Conservation (phyloP, 2,888 invertebrate species). For the Ypsolopha scabrella region DNA sequence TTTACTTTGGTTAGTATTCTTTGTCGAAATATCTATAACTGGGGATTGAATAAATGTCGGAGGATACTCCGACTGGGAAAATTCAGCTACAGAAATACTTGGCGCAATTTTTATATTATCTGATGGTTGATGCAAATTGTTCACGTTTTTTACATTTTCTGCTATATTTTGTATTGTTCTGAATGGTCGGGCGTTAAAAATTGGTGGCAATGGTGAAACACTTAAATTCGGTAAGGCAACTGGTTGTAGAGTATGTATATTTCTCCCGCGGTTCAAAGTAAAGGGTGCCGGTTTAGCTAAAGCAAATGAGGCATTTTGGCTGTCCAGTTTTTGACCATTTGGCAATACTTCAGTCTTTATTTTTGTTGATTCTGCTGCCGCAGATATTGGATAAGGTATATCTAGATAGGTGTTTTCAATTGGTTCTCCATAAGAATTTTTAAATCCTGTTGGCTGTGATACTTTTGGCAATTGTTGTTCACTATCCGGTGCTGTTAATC, state of each 20-base stretch:
- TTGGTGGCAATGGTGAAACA: slow-evolving; percentile 70
- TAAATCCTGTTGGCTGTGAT: slow-evolving; percentile 41
- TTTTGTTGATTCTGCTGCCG: slow-evolving; percentile 53
- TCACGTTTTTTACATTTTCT: slow-evolving; percentile 36
- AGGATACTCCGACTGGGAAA: slow-evolving; percentile 79
- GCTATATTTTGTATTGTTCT: slow-evolving; percentile 22
- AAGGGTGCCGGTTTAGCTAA: slow-evolving; percentile 57
- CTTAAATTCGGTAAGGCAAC: slow-evolving; percentile 76
- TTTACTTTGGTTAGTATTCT: slow-evolving; percentile 41
- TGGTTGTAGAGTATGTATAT: slow-evolving; percentile 64
- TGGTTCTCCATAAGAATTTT: slow-evolving; percentile 58
- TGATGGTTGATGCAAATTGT: slow-evolving; percentile 32
- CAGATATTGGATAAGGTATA: slow-evolving; percentile 44
- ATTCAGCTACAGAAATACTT: slow-evolving; percentile 77
- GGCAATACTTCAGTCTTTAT: slow-evolving; percentile 49
- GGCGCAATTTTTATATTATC: slow-evolving; percentile 68
- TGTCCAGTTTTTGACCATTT: slow-evolving; percentile 21
- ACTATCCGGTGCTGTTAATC: slow-evolving; percentile 24
- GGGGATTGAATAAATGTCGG: slow-evolving; percentile 78
- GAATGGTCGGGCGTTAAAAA: slow-evolving; percentile 74
- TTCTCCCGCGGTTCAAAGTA: slow-evolving; percentile 51
- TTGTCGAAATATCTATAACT: slow-evolving; percentile 70
- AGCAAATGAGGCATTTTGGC: slow-evolving; percentile 40
- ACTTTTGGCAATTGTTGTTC: slow-evolving; percentile 48
- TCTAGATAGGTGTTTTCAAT: slow-evolving; percentile 39